A percentile compares a stretch with the other conserved stretches of the same genome.
phyloP scores from a whole-genome alignment of 2,888 invertebrate genomes.

The Atethmia centrago region DNA sequence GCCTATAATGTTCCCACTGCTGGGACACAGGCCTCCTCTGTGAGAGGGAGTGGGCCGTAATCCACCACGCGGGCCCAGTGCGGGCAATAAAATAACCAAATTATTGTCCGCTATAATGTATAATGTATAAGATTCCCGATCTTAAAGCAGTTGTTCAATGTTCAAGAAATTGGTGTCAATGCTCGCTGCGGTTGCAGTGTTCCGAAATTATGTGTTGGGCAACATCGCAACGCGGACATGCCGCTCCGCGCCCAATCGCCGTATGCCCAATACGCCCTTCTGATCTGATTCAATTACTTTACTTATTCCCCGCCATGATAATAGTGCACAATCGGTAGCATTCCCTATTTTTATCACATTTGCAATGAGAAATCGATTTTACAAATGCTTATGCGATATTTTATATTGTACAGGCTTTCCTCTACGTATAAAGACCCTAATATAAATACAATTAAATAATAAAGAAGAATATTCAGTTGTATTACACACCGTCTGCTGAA shows the following conservation, averaged over 20 bases:
- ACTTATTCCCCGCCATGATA: slow-evolving; percentile 66
- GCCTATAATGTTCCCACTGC: no score
- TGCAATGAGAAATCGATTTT: slow-evolving; percentile 15
- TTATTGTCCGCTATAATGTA: slow-evolving; percentile 59
- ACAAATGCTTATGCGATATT: slow-evolving; percentile 1
- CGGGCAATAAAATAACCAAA: slow-evolving; percentile 45
- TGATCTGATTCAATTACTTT: slow-evolving; percentile 81
- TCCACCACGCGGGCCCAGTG: no score
- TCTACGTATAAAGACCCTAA: not conserved
- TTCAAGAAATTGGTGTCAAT: slow-evolving; percentile 89
- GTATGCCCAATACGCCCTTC: slow-evolving; percentile 80
- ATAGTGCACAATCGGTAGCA: slow-evolving; percentile 37
- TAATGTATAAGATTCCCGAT: slow-evolving; percentile 72
- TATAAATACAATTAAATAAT: not conserved
- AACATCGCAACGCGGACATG: slow-evolving; percentile 76
- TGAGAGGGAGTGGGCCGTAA: no score
- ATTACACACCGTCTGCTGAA: not conserved
- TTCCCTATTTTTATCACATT: slow-evolving; percentile 18
- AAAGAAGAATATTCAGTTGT: slow-evolving; percentile 6
- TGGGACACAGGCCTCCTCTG: no score
- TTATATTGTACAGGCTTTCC: not conserved
- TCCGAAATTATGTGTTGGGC: slow-evolving; percentile 89
- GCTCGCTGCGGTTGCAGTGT: slow-evolving; percentile 89
- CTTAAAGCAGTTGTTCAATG: slow-evolving; percentile 80
- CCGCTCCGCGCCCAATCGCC: slow-evolving; percentile 71